Conservation (phyloP, 2,888 invertebrate species). For the Caenorhabditis sp. region DNA sequence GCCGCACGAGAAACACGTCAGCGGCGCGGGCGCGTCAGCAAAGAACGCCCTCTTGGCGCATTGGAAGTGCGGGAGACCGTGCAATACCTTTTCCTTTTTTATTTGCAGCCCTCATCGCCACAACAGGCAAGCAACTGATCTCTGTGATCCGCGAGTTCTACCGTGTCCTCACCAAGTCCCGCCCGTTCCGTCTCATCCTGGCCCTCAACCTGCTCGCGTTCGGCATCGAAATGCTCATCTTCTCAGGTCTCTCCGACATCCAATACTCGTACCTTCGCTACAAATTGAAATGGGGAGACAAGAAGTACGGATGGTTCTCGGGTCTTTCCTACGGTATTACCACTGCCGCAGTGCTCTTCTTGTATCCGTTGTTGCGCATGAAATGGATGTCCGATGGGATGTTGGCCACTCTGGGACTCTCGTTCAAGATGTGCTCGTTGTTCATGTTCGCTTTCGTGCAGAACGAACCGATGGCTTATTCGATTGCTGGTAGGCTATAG, state of each 20-base stretch:
- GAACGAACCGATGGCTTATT: slow-evolving; percentile 67
- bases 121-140: slow-evolving; percentile 56
- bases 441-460: slow-evolving; percentile 81
- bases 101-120: slow-evolving; percentile 51
- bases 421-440: slow-evolving; percentile 81
- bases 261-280: slow-evolving; percentile 78
- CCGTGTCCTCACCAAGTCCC: slow-evolving; percentile 58
- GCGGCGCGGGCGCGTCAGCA: too few relatives aligned
- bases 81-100: too few relatives aligned
- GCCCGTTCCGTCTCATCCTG: slow-evolving; percentile 63
- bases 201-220: slow-evolving; percentile 74
- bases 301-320: slow-evolving; percentile 80
- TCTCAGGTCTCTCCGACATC: slow-evolving; percentile 73
- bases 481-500: slow-evolving; percentile 62
- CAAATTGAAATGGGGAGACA: slow-evolving; percentile 78
- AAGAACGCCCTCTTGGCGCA: too few relatives aligned
- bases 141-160: slow-evolving; percentile 65
- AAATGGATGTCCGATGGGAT: slow-evolving; percentile 79
- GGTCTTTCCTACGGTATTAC: slow-evolving; percentile 76
- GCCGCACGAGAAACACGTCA: too few relatives aligned
- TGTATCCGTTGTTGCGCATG: slow-evolving; percentile 76
- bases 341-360: slow-evolving; percentile 73
- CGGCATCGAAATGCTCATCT: slow-evolving; percentile 65
- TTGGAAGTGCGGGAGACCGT: too few relatives aligned
- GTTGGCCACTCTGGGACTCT: slow-evolving; percentile 82